These are phyloP conservation scores for Rhea americana DNA, from an alignment of 2,113 vertebrate genomes.

Conservation along the genomic window DNA sequence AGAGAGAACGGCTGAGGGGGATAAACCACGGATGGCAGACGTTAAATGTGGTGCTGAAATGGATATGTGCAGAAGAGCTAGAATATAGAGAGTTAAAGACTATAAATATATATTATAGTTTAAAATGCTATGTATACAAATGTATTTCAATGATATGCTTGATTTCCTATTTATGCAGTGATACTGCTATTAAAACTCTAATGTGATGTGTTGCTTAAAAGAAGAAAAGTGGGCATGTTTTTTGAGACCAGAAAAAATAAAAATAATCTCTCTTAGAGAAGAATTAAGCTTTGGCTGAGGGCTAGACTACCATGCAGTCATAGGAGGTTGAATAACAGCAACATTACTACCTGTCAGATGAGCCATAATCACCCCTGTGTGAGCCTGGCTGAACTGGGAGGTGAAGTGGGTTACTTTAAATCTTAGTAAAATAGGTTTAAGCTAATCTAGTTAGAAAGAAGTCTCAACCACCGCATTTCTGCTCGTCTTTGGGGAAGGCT, in stretches of 20 bases:
- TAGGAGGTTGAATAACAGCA: background rate
- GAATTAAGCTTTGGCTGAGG: background rate
- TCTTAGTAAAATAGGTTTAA: background rate
- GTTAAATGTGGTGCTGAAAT: background rate
- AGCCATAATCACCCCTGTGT: background rate
- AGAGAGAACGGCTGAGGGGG: background rate
- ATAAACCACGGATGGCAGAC: background rate
- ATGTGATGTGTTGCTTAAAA: background rate
- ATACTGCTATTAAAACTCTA: background rate
- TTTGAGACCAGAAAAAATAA: background rate
- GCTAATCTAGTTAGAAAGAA: background rate
- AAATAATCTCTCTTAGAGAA: background rate
- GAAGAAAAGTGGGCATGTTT: background rate
- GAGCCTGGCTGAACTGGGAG: background rate
- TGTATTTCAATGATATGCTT: background rate
- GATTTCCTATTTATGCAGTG: background rate
- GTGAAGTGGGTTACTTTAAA: background rate
- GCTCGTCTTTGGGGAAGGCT: background rate
- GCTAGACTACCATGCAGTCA: fast-evolving
- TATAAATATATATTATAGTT: background rate
- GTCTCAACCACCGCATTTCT: fast-evolving
- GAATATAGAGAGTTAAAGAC: background rate
- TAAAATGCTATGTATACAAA: background rate
- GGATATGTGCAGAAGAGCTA: background rate
- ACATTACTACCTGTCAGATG: background rate